Conservation (phyloP, 2,797 vertebrate species). For the Danio jaintianensis region DNA sequence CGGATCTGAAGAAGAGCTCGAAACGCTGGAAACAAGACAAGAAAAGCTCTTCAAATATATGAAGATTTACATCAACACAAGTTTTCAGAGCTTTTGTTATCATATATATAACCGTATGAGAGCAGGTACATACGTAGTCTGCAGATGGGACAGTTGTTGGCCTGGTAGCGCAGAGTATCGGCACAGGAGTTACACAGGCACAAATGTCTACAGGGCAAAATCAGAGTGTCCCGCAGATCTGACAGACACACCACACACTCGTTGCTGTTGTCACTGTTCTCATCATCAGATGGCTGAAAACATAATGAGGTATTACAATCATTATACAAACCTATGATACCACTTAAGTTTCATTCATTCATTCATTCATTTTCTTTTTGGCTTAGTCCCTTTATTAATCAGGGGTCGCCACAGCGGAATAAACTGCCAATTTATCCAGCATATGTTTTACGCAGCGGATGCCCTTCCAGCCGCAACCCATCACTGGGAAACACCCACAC, state of each 20-base stretch:
- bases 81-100: background rate
- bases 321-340: background rate
- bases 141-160: conserved; percentile 99
- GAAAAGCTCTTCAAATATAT: background rate
- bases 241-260: conserved; percentile 98
- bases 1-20: conserved; percentile 97
- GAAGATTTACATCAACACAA: background rate
- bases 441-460: no score
- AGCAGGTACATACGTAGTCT: conserved; percentile 87
- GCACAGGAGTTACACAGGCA: conserved; percentile 96
- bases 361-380: no score
- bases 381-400: no score
- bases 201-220: conserved; percentile 94
- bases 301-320: background rate
- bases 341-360: no score
- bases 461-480: no score
- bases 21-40: conserved; percentile 81
- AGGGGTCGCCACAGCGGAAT: no score
- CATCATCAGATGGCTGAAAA: conserved; percentile 89
- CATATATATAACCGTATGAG: background rate
- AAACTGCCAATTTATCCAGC: no score
- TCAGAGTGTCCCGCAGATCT: conserved; percentile 93
- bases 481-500: no score
- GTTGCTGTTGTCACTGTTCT: conserved; percentile 97
- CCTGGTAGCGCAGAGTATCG: conserved; percentile 95